Percentiles rank a stretch among this genome's conserved stretches.
These are phyloP conservation scores for Nothoprocta pentlandii DNA, from an alignment of 2,113 vertebrate species.

Conservation along the genomic window DNA sequence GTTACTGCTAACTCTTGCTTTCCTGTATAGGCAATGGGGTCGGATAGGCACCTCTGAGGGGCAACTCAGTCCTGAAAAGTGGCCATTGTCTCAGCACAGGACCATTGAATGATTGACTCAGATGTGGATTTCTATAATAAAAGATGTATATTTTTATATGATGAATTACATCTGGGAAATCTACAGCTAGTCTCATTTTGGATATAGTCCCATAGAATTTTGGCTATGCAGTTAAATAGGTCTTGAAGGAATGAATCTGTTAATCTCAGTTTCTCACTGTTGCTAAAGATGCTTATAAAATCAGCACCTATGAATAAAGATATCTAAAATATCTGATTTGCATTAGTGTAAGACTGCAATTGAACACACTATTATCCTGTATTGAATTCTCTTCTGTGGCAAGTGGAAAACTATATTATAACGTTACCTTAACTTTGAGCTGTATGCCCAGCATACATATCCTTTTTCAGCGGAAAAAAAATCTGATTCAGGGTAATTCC, in stretches of 20 bases:
- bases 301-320: neutral
- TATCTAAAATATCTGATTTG: neutral
- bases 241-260: neutral
- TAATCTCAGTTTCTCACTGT: neutral
- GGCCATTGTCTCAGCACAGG: fast-evolving
- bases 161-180: neutral
- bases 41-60: neutral
- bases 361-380: neutral
- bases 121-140: neutral
- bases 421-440: neutral
- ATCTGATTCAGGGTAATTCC: neutral
- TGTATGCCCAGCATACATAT: neutral
- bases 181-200: neutral
- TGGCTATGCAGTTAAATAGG: neutral
- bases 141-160: neutral
- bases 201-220: neutral
- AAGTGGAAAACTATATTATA: neutral
- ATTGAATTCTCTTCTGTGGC: neutral
- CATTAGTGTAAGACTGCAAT: neutral
- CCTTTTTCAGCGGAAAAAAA: neutral
- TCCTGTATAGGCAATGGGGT: neutral
- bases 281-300: neutral
- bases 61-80: neutral
- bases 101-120: neutral
- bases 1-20: neutral